Conservation (phyloP, 2,113 vertebrate genomes). For the Saguinus midas region DNA sequence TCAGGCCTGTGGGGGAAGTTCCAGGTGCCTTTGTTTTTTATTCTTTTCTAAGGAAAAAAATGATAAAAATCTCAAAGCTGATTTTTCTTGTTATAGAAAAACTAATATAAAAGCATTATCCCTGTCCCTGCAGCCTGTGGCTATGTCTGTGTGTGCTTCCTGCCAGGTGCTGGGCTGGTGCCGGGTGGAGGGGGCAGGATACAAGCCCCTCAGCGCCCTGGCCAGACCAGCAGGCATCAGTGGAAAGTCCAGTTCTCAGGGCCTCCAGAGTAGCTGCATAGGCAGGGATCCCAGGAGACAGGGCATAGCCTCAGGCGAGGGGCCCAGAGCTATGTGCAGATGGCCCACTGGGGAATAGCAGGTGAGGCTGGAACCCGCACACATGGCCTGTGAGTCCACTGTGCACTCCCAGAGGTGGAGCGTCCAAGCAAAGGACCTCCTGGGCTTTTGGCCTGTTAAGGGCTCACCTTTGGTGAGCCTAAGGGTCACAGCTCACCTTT, state of each 20-base stretch:
- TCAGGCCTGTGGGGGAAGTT: constrained; percentile 27
- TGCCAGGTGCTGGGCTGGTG: neutral
- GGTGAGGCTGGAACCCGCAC: accelerated
- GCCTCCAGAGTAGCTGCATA: neutral
- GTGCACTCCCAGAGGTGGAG: neutral
- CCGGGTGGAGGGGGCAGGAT: neutral
- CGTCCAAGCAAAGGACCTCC: neutral
- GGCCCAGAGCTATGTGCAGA: neutral
- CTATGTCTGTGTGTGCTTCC: constrained; percentile 36
- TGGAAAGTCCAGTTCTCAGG: neutral
- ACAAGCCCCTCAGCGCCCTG: neutral
- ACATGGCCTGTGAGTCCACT: neutral
- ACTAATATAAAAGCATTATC: constrained; percentile 78
- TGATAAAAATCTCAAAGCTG: constrained; percentile 62
- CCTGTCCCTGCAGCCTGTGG: constrained; percentile 44
- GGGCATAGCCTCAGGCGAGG: neutral
- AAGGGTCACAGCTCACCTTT: neutral
- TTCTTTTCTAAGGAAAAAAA: constrained; percentile 57
- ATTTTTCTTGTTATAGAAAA: constrained; percentile 76
- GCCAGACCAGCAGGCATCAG: neutral
- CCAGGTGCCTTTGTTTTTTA: constrained; percentile 24
- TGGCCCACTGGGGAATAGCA: neutral
- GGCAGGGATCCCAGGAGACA: neutral
- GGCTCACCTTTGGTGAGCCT: too few species aligned
- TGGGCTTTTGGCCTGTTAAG: neutral